phyloP scores from a whole-genome alignment of 1,140 invertebrate genomes.

The Xylocopa sonorina region DNA sequence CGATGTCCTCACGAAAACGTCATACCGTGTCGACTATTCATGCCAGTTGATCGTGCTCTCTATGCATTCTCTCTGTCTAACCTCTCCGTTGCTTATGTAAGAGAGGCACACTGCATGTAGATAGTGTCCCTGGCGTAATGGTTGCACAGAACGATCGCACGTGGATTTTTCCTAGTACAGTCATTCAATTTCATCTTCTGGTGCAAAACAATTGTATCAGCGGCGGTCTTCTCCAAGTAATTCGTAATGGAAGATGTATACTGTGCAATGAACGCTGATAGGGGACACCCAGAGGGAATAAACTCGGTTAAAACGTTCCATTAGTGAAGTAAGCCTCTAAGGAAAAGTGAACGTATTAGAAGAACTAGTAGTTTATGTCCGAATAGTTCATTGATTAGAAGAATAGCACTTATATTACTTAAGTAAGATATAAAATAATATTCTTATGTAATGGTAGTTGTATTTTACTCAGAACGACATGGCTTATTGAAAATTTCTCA shows the following conservation, averaged over 20 bases:
- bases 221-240: not conserved
- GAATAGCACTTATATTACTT: no score
- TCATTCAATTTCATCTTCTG: no score
- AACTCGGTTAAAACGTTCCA: not conserved
- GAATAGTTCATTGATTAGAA: no score
- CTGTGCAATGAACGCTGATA: constrained; percentile 2
- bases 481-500: no score
- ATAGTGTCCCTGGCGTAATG: constrained; percentile 1
- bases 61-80: constrained; percentile 1
- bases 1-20: constrained; percentile 1
- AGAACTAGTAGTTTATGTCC: no score
- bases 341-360: no score
- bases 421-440: no score
- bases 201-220: not conserved
- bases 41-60: not conserved
- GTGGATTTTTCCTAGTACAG: constrained; percentile 6
- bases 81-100: constrained; percentile 22
- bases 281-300: no score
- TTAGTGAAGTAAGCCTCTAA: not conserved
- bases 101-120: constrained; percentile 14
- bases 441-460: no score
- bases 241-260: not conserved
- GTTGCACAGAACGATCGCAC: not conserved
- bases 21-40: constrained; percentile 1
- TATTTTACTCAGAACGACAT: no score